Base-by-base conservation (phyloP, 2,888 invertebrate species). In the Atrina japonica region DNA sequence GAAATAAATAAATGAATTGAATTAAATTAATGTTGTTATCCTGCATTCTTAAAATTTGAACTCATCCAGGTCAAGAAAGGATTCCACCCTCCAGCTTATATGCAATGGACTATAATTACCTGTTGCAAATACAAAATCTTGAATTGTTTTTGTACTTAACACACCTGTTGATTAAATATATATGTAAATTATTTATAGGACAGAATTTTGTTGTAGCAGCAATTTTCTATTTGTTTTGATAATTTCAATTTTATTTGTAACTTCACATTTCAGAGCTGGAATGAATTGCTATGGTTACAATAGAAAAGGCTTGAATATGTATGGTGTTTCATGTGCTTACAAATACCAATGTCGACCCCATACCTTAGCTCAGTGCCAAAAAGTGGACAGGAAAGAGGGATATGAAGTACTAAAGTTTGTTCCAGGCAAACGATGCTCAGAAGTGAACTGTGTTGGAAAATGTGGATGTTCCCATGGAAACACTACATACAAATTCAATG, bases 401-500 rank as follows among this genome's bases (percentile, higher is more conserved):
- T 73, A 76, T n/a, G 71, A 86, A 55, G 82, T 88, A 3, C 79
- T 88, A 23, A 75, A 82, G 61, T 89, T 86, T 71, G 74, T 81
- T 16, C 81, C 81, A 14, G 89, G 89, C 7, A 83, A 83, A 55
- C 77, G 69, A 40, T 89, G 89, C 65, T 75, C 84, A 27, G 82
- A 88, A 18, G 77, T 82, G 7, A 59, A 75, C 5, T 89, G 88
- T 76, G 78, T 71, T 1, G 78, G 83, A 53, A 65, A 63, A 14
- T 89, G 89, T 80, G 87, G 88, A 6, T 89, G 89, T 76, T 75
- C 65, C 47, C 85, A 86, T 75, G 78, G 84, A 14, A 80, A 83
- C 55, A 77, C 78, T 29, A 80, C 81, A 0, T 87, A 85, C 70
- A 66, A 65, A 18, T 77, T 83, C 6, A 84, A 84, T 18, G 78